Conservation (phyloP, 2,888 invertebrate genomes). For the Rhagophthalmus giganteus region DNA sequence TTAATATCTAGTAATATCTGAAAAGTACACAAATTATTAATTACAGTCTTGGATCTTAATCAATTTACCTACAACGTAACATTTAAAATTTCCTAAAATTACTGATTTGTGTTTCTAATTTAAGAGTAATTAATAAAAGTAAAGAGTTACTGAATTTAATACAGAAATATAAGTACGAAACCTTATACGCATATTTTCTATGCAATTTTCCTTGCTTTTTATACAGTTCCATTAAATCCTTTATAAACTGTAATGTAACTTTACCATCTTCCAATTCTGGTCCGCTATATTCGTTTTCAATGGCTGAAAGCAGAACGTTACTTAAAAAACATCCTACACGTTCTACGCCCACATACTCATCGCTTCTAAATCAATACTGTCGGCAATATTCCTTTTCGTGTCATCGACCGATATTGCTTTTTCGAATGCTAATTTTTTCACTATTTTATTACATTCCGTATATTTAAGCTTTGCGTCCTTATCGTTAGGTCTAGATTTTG, state of each 20-base stretch:
- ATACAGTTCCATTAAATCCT: slow-evolving; percentile 85
- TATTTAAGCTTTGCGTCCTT: slow-evolving; percentile 91
- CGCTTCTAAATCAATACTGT: slow-evolving; percentile 84
- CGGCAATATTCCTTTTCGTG: slow-evolving; percentile 82
- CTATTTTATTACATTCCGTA: slow-evolving; percentile 93
- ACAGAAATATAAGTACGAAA: too few relatives aligned
- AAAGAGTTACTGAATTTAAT: too few relatives aligned
- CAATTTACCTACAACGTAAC: too few relatives aligned
- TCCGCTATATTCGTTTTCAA: slow-evolving; percentile 93
- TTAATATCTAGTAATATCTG: slow-evolving; percentile 93
- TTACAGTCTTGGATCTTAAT: too few relatives aligned
- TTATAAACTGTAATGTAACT: slow-evolving; percentile 88
- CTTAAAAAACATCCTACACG: background rate
- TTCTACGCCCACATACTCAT: slow-evolving; percentile 70
- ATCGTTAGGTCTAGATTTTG: slow-evolving; percentile 89
- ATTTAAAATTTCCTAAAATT: too few relatives aligned
- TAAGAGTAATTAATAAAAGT: too few relatives aligned
- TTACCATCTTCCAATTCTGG: slow-evolving; percentile 85
- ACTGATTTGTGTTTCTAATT: too few relatives aligned
- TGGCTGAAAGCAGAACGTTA: slow-evolving; percentile 62
- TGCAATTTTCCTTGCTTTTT: slow-evolving; percentile 92
- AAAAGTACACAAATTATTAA: too few relatives aligned
- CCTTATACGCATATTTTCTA: slow-evolving; percentile 96
- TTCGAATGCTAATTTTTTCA: slow-evolving; percentile 92
- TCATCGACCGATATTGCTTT: slow-evolving; percentile 95